Base-by-base conservation (phyloP, 2,888 invertebrate species). In the Noctua janthina region DNA sequence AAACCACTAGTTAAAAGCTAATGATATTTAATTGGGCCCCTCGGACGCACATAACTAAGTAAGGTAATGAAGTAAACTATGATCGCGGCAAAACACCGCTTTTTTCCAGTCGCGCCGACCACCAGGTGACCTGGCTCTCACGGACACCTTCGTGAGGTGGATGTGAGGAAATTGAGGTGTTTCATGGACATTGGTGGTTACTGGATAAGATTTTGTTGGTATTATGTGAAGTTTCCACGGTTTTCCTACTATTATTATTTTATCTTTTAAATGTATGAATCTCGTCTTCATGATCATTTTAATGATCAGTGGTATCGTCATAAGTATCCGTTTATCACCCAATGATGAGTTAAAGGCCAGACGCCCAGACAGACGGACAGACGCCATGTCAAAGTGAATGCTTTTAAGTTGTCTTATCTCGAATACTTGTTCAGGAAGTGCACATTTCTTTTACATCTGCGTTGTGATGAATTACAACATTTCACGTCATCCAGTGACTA, bases 61-160 rank as follows among this genome's bases (percentile, higher is more conserved):
- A 94, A 92, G 92, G 91, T 94, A 95, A 95, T 95, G 94, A 94
- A 94, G 93, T 94, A 94, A 96, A 94, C 95, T 93, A 93, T 93
- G 95, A 95, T 95, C 95, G 96, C 94, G 94, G 95, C 95, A 95
- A 93, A 95, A 95, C 95, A 94, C 92, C 89, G 91, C 88, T 90
- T 92, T 91, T 91, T 88, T 87, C 88, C 90, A 83, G 83, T 35
- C 87, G 83, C 87, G 83, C 83, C 81, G 77, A 51, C 75, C 69
- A 64, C 81, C 96, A 96, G 93, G 91, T 95, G 95, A 84, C 75
- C 56, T 23, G 62, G 91, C 93, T 96, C 96, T 86, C 96, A 95
- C 88, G 91, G 82, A 77, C 72, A 64, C 83, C 87, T 86, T 43
- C 78, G 72, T 87, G 87, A 86, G 80, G 85, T 78, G 79, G 29